Evolutionary conservation across 2,888 invertebrate species (phyloP), one percentile per base, ranked within the genome.

Genomic region (Eristalis arbustorum): DNA sequence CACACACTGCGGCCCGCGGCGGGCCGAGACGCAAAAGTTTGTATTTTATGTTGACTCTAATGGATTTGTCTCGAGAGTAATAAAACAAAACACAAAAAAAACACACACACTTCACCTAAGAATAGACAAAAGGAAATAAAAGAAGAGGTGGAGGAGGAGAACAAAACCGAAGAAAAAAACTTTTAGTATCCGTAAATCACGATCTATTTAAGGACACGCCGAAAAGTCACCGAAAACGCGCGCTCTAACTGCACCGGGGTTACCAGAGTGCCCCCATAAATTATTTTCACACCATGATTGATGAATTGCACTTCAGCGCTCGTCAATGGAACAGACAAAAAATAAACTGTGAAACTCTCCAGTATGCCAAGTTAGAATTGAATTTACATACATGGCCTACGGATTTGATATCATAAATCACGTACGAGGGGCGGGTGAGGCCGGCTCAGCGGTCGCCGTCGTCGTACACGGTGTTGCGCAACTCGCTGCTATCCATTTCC

Each of bases 231-330:
- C 59, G 59, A 59, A 59, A 59, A 59, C 23, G 25, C 23, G 23
- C 59, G 23, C 59, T 25, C 23, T 25, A 59, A 59, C 25, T 13
- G 25, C 59, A 14, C 25, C 59, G 25, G 59, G 40, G 42, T 67
- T 69, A 42, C 23, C 56, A 14, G 14, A 42, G n/a, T 67, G 69
- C 49, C 40, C 57, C 31, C 67, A 71, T 84, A 80, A 84, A 76
- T 80, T 84, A 84, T 72, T 75, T 80, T 84, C 75, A 80, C 80
- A 84, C 80, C 75, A 34, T 84, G 84, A 84, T 84, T 80, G 80
- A 84, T 84, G 80, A 75, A 84, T 84, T 80, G 72, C 80, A 80
- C 57, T 75, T 75, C 71, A 71, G 22, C 63, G 67, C n/a, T 57
- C 67, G 72, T 72, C 75, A 57, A 84, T 71, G 31, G 64, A 67